Evolutionary conservation across 2,113 vertebrate species (phyloP).

Genomic region (Mesitornis unicolor): DNA sequence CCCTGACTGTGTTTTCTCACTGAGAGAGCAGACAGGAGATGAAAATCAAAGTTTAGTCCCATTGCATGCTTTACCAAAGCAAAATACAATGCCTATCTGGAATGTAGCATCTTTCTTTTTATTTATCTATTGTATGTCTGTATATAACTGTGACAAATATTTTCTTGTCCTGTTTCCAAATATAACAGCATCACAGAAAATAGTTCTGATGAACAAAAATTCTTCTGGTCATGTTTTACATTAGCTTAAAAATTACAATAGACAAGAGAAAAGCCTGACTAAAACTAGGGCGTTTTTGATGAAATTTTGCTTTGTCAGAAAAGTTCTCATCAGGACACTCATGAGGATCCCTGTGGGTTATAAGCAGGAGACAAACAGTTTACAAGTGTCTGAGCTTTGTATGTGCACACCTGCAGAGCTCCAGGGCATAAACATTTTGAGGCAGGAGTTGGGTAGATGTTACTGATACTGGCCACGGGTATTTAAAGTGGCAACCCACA

Average conservation of each 20-base stretch:
- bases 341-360: neutral
- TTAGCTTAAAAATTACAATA: neutral
- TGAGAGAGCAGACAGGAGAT: slow-evolving; percentile 7
- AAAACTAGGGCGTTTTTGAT: neutral
- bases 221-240: neutral
- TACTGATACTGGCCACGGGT: neutral
- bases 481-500: neutral
- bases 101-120: neutral
- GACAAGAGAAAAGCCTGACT: neutral
- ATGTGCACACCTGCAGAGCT: neutral
- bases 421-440: neutral
- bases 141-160: neutral
- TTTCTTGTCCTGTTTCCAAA: neutral
- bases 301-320: neutral
- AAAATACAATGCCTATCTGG: neutral
- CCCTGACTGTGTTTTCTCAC: neutral
- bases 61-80: neutral
- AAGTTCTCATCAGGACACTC: neutral
- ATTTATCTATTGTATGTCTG: neutral
- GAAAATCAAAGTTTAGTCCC: slow-evolving; percentile 15
- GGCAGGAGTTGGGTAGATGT: neutral
- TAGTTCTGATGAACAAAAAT: neutral
- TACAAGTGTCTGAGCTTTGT: neutral
- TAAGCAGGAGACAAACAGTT: neutral
- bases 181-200: neutral